These are phyloP conservation scores for Crocidura indochinensis DNA, from an alignment of 2,797 vertebrate genomes.

Conservation along the genomic window DNA sequence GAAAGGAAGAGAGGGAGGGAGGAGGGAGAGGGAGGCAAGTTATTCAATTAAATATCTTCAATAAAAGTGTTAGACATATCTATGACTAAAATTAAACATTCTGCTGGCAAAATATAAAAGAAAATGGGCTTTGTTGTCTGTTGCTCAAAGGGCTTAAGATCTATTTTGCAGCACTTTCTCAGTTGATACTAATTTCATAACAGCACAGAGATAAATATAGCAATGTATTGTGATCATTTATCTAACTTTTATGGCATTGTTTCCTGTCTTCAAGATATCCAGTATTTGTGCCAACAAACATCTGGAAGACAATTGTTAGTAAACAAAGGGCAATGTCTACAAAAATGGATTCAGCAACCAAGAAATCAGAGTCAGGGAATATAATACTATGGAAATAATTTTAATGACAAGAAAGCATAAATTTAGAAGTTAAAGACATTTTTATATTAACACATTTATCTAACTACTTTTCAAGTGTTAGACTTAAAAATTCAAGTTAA, in stretches of 20 bases:
- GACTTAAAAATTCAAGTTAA: slow-evolving; percentile 15
- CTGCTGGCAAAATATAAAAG: background rate
- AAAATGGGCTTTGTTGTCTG: slow-evolving; percentile 33
- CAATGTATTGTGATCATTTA: slow-evolving; percentile 11
- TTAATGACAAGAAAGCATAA: slow-evolving; percentile 38
- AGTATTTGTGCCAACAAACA: slow-evolving; percentile 26
- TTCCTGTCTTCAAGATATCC: slow-evolving; percentile 24
- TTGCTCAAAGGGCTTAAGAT: slow-evolving; percentile 43
- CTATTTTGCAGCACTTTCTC: slow-evolving; percentile 21
- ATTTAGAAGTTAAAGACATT: slow-evolving; percentile 1
- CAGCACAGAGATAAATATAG: background rate
- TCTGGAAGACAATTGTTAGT: background rate
- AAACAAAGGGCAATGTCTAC: slow-evolving; percentile 15
- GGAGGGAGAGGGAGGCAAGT: too few relatives aligned
- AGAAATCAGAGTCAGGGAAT: background rate
- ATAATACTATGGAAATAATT: slow-evolving; percentile 39
- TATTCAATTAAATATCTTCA: slow-evolving; percentile 34
- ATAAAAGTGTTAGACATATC: slow-evolving; percentile 43
- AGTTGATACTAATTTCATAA: slow-evolving; percentile 1
- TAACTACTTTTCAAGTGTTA: slow-evolving; percentile 49
- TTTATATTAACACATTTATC: background rate
- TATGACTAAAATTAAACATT: slow-evolving; percentile 12
- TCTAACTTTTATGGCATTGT: background rate
- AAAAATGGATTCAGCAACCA: slow-evolving; percentile 5
- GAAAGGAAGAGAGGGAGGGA: too few relatives aligned